phyloP scores from a whole-genome alignment of 92 coral and sea anemone genomes.

The Umimayanthus chanpuru region DNA sequence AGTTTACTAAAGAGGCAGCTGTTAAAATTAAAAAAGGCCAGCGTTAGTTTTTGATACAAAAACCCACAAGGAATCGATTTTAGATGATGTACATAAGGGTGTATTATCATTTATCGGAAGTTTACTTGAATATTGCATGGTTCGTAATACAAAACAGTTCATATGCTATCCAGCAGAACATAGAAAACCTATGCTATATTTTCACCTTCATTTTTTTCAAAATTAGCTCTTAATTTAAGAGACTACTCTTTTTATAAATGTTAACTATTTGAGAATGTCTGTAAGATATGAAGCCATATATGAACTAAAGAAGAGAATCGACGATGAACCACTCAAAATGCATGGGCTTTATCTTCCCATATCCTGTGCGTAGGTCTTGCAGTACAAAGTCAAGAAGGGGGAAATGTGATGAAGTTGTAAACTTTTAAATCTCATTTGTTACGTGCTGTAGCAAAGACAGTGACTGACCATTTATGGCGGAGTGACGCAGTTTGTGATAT shows the following conservation, averaged over 20 bases:
- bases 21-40: neutral
- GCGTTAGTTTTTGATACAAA: too few species aligned
- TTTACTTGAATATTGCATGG: too few species aligned
- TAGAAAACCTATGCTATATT: too few species aligned
- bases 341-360: neutral
- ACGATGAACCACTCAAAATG: neutral
- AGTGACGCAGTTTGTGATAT: conserved; percentile 37
- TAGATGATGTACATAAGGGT: too few species aligned
- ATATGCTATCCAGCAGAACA: too few species aligned
- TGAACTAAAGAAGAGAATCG: neutral
- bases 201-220: too few species aligned
- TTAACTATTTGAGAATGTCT: neutral
- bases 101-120: too few species aligned
- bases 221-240: too few species aligned
- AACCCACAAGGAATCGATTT: too few species aligned
- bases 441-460: neutral
- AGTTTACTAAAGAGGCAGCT: neutral
- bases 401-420: neutral
- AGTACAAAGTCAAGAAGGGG: neutral
- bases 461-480: neutral
- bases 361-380: conserved; percentile 15
- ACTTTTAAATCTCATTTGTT: neutral
- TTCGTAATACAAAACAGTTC: too few species aligned
- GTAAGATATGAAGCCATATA: neutral
- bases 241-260: too few species aligned